A percentile compares a stretch with the other conserved stretches of the same genome.
These are phyloP conservation scores for Anticlea derivata DNA, from an alignment of 2,888 invertebrate genomes.

Conservation along the genomic window DNA sequence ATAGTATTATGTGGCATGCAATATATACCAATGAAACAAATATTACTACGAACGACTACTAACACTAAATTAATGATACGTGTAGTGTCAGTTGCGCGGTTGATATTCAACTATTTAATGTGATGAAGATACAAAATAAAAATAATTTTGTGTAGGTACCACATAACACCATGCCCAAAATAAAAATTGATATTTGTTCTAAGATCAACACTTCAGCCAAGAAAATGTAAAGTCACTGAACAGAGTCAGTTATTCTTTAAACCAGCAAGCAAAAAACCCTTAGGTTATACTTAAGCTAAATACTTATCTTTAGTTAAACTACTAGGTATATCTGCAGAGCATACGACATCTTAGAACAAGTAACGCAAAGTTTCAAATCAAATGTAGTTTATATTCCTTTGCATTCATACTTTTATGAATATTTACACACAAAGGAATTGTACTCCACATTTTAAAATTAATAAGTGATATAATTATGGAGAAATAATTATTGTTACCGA, in stretches of 20 bases:
- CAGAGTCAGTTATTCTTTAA: background rate
- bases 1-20: conserved; percentile 82
- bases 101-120: conserved; percentile 39
- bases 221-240: background rate
- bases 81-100: conserved; percentile 38
- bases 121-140: conserved; percentile 33
- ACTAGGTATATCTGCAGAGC: background rate
- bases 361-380: conserved; percentile 25
- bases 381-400: conserved; percentile 32
- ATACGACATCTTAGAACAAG: conserved; percentile 46
- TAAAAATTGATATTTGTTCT: conserved; percentile 43
- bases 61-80: conserved; percentile 40
- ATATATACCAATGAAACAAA: conserved; percentile 47
- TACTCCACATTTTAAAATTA: conserved; percentile 37
- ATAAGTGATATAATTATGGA: conserved; percentile 60
- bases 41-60: conserved; percentile 37
- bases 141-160: conserved; percentile 61
- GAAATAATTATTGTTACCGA: conserved; percentile 56
- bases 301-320: too few relatives aligned
- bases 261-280: background rate
- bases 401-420: conserved; percentile 23
- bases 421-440: conserved; percentile 30
- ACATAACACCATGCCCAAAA: conserved; percentile 80
- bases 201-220: conserved; percentile 33
- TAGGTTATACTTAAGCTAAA: too few relatives aligned